These are phyloP conservation scores for Phoenicopterus ruber DNA, from an alignment of 2,113 vertebrate genomes.

Conservation along the genomic window DNA sequence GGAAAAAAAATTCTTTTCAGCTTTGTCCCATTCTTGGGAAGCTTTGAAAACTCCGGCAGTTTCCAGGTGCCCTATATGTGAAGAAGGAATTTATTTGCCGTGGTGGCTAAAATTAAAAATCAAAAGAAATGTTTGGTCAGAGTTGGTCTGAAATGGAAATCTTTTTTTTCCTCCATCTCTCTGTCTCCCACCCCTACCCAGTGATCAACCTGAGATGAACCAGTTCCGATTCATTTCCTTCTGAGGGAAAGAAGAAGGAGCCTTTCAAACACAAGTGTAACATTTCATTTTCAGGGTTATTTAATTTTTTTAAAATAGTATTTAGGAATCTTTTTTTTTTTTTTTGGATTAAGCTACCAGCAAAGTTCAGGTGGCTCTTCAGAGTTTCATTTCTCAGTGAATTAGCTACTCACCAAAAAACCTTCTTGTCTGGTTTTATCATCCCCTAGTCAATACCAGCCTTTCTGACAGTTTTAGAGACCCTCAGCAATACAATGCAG, in stretches of 20 bases:
- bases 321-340: neutral
- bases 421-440: neutral
- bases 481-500: neutral
- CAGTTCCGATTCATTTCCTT: slow-evolving; percentile 9
- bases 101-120: slow-evolving; percentile 8
- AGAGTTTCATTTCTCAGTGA: neutral
- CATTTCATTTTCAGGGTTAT: neutral
- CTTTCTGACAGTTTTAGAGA: neutral
- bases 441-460: neutral
- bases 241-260: neutral
- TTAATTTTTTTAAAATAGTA: neutral
- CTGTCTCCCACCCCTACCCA: neutral
- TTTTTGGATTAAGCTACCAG: neutral
- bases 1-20: neutral
- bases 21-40: neutral
- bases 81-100: neutral
- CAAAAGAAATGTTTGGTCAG: neutral
- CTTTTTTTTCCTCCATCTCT: neutral
- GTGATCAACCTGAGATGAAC: neutral
- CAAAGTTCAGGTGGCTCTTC: neutral
- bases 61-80: neutral
- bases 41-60: neutral
- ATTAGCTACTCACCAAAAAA: neutral
- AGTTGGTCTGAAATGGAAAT: neutral
- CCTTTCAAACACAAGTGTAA: neutral